Evolutionary conservation across 2,888 invertebrate species (phyloP), one percentile per base, ranked within the genome.

Genomic region (Drosophila paracracens): DNA sequence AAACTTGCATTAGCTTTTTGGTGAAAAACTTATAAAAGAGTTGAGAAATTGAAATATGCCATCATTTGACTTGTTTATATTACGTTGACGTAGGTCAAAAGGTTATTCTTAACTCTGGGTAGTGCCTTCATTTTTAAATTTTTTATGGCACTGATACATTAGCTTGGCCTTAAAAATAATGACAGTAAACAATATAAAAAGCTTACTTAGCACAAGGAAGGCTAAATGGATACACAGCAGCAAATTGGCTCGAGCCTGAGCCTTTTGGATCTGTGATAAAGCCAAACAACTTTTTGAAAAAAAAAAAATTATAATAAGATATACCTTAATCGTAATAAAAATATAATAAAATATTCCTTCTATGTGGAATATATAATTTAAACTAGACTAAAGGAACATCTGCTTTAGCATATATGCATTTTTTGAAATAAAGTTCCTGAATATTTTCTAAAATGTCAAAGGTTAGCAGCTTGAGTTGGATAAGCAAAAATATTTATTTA

Each of bases 31-130:
- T 6, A 50, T 40, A n/a, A 36, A 36, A 35, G 25, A 35, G 29
- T n/a, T 29, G 11, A n/a, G 7, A 52, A 57, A 68, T 52, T 43
- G 1, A 21, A 21, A 50, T 43, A 46, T 64, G 27, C 2, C 16
- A 36, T 33, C 7, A 35, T 25, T 43, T 27, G 18, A 21, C 31
- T 27, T 29, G 16, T 18, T n/a, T 21, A 35, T 35, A 31, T 46
- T 18, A 36, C 18, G 13, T 18, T 21, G 21, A 5, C 3, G 21
- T 25, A 29, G 35, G 40, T 35, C 25, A 46, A 38, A 33, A 16
- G 25, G 18, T 11, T 53, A 31, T 27, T 35, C 29, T 6, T n/a
- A 43, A 50, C 18, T 11, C 5, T 10, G 21, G 13, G 21, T 18
- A 46, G 25, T 33, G 31, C 7, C 25, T 5, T 21, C 11, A 25